phyloP scores from a whole-genome alignment of 2,797 vertebrate genomes.

The Margarornis squamiger region DNA sequence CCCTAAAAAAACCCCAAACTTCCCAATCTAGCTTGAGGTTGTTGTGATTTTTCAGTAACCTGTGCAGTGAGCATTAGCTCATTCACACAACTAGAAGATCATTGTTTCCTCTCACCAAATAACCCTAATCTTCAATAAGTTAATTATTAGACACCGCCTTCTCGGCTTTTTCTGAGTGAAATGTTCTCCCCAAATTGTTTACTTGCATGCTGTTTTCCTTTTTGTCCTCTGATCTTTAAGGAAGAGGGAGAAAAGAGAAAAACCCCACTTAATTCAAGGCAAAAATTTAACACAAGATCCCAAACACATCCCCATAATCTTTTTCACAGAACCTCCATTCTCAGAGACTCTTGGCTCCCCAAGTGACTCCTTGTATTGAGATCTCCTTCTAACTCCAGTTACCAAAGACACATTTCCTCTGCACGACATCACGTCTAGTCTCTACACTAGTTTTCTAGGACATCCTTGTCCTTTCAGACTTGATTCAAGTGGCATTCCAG shows the following conservation, averaged over 20 bases:
- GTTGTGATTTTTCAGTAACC: not conserved
- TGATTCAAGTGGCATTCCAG: not conserved
- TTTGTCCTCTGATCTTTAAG: not conserved
- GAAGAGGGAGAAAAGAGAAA: not conserved
- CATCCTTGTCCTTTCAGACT: not conserved
- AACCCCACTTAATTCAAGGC: fast-evolving
- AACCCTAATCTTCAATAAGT: not conserved
- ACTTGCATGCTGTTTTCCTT: not conserved
- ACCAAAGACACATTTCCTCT: not conserved
- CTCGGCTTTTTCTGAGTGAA: not conserved
- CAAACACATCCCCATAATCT: not conserved
- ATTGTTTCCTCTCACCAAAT: not conserved
- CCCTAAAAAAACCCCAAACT: not conserved
- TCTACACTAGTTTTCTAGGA: not conserved
- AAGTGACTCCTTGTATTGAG: not conserved
- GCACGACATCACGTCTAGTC: not conserved
- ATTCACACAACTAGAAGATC: not conserved
- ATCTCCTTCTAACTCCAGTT: not conserved
- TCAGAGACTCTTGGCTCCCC: not conserved
- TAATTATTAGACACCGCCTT: not conserved
- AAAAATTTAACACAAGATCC: not conserved
- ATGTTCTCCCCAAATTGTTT: not conserved
- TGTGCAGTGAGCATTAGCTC: not conserved
- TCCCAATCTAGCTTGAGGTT: not conserved
- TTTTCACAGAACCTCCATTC: not conserved